A percentile compares a stretch with the other conserved stretches of the same genome.
phyloP scores from a whole-genome alignment of 2,797 vertebrate species.

The Amblyopsis hoosieri region DNA sequence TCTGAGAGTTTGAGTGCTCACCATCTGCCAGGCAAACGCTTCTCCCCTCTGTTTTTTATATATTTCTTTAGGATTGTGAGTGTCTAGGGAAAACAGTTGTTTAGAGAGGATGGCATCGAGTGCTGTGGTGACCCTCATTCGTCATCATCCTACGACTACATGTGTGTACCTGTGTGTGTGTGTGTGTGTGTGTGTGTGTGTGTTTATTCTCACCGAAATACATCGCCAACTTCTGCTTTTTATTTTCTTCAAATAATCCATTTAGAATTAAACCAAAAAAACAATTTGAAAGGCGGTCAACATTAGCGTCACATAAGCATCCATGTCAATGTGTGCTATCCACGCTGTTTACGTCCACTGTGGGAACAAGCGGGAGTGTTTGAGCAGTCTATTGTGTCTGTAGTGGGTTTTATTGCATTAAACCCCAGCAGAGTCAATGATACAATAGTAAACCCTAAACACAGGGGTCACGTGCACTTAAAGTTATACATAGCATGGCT shows the following conservation, averaged over 20 bases:
- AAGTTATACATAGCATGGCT: slow-evolving; percentile 40
- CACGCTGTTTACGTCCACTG: not conserved
- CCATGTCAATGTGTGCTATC: not conserved
- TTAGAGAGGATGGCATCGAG: too few species aligned
- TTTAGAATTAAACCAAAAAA: not conserved
- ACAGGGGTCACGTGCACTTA: slow-evolving; percentile 58
- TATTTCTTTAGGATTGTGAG: too few species aligned
- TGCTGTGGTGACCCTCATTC: too few species aligned
- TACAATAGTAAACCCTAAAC: slow-evolving; percentile 31
- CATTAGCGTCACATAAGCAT: not conserved
- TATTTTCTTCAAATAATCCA: not conserved
- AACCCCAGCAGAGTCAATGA: slow-evolving; percentile 34
- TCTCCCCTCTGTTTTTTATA: too few species aligned
- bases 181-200: too few species aligned
- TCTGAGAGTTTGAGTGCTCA: too few species aligned
- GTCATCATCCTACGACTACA: too few species aligned
- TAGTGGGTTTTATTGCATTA: slow-evolving; percentile 52
- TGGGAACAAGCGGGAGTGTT: slow-evolving; percentile 7
- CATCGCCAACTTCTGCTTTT: too few species aligned
- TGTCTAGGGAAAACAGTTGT: too few species aligned
- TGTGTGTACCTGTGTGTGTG: too few species aligned
- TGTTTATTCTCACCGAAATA: too few species aligned
- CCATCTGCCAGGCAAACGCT: too few species aligned
- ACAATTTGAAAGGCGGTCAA: not conserved
- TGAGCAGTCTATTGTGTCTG: slow-evolving; percentile 27